Percentiles rank a stretch among this genome's conserved stretches.
Conservation (phyloP, 2,888 invertebrate species). For the Cybosia mesomella region DNA sequence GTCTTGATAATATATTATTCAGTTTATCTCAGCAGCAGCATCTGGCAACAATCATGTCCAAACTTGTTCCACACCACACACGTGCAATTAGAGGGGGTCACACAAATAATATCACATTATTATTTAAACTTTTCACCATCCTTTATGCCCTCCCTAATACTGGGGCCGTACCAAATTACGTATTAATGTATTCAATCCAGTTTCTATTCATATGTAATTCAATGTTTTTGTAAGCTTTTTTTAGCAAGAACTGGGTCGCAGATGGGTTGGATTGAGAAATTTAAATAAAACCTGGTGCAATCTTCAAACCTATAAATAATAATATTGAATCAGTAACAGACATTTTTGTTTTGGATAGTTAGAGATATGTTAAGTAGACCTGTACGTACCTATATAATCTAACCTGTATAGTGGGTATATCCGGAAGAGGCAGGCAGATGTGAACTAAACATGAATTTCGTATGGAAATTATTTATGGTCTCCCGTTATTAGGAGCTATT, state of each 20-base stretch:
- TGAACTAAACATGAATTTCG: too few species aligned
- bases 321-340: slow-evolving; percentile 13
- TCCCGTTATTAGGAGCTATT: neutral
- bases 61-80: slow-evolving; percentile 71
- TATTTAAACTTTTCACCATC: slow-evolving; percentile 77
- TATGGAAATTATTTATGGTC: neutral
- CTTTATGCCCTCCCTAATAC: slow-evolving; percentile 81
- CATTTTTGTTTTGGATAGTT: neutral
- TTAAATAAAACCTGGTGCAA: slow-evolving; percentile 77
- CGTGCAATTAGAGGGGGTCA: slow-evolving; percentile 75
- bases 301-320: slow-evolving; percentile 53
- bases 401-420: neutral
- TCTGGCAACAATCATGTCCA: slow-evolving; percentile 67
- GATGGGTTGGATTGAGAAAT: slow-evolving; percentile 83
- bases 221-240: slow-evolving; percentile 81
- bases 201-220: slow-evolving; percentile 84
- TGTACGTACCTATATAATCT: neutral
- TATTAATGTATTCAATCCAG: slow-evolving; percentile 85
- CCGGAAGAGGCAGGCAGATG: too few species aligned
- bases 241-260: slow-evolving; percentile 80
- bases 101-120: slow-evolving; percentile 58
- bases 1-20: neutral
- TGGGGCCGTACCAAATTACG: slow-evolving; percentile 82
- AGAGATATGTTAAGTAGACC: neutral
- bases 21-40: slow-evolving; percentile 45